phyloP scores from a whole-genome alignment of 2,113 vertebrate genomes.

The Cyanoramphus novaezelandiae region DNA sequence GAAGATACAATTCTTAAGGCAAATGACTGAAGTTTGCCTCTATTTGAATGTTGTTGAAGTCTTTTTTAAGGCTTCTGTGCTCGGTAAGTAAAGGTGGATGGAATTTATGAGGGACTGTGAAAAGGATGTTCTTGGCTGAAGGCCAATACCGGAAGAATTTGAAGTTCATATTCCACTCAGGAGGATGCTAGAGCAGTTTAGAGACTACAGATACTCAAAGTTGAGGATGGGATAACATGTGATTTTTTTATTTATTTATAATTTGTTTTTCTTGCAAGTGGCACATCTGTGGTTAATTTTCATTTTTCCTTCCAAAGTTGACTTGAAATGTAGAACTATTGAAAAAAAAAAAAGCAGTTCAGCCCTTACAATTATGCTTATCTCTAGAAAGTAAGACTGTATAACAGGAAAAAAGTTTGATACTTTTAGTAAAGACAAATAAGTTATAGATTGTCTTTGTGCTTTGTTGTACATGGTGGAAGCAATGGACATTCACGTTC shows the following conservation, averaged over 20 bases:
- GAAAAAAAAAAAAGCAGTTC: no score
- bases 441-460: background rate
- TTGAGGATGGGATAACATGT: background rate
- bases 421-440: background rate
- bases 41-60: background rate
- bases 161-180: background rate
- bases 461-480: background rate
- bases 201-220: background rate
- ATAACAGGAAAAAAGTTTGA: background rate
- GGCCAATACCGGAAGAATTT: background rate
- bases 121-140: background rate
- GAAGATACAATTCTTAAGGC: background rate
- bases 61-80: background rate
- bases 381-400: background rate
- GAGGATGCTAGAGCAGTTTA: background rate
- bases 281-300: background rate
- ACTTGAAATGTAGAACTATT: background rate
- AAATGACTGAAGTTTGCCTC: background rate
- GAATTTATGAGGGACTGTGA: background rate
- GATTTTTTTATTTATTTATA: background rate
- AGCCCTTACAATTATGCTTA: background rate
- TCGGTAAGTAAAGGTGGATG: background rate
- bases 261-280: background rate
- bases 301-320: background rate
- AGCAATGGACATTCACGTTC: background rate